A percentile compares a stretch with the other conserved stretches of the same genome.
phyloP scores from a whole-genome alignment of 1,140 invertebrate species.

The Aphaenogaster rudis region DNA sequence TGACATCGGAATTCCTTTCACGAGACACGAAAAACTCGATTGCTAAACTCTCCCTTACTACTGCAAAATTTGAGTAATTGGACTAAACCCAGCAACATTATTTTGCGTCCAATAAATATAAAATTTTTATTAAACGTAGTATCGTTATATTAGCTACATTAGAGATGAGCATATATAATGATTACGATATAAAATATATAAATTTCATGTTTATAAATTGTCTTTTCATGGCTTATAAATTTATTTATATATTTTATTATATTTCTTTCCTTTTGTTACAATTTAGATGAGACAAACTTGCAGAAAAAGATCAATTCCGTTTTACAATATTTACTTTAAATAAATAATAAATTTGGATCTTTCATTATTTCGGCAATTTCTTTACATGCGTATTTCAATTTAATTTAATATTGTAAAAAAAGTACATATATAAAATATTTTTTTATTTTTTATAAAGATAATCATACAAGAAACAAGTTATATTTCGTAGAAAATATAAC shows the following conservation, averaged over 20 bases:
- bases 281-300: background rate
- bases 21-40: background rate
- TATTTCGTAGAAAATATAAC: too few species aligned
- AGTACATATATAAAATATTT: background rate
- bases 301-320: background rate
- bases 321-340: background rate
- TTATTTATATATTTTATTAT: background rate
- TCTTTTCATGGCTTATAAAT: too few species aligned
- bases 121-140: background rate
- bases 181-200: background rate
- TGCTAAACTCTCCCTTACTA: background rate
- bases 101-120: background rate
- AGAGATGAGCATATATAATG: background rate
- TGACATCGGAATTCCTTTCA: constrained; percentile 24
- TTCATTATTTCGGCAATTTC: background rate
- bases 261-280: background rate
- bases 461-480: background rate
- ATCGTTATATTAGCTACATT: background rate
- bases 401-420: background rate
- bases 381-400: background rate
- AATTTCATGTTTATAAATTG: background rate
- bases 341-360: background rate
- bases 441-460: background rate
- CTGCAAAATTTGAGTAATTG: background rate
- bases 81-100: background rate